Conservation (phyloP, 2,888 invertebrate species). For the Diplolepis rosae region DNA sequence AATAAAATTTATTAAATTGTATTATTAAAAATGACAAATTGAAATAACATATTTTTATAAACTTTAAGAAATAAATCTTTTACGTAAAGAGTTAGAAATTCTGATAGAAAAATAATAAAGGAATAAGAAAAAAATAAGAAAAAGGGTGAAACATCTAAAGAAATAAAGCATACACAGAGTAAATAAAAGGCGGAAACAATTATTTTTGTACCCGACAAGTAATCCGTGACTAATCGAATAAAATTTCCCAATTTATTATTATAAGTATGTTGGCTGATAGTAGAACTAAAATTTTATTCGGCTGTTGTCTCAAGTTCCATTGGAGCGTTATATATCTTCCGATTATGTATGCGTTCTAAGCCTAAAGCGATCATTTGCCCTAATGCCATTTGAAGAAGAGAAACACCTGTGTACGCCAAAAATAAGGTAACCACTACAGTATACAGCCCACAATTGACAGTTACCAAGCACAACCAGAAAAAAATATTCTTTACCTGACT, state of each 20-base stretch:
- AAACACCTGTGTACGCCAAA: neutral
- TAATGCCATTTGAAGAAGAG: neutral
- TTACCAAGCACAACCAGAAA: too few relatives aligned
- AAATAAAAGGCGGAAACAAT: neutral
- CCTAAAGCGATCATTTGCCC: slow-evolving; percentile 2
- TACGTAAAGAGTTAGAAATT: too few relatives aligned
- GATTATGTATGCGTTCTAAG: slow-evolving; percentile 16
- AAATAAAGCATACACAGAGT: neutral
- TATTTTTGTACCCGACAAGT: neutral
- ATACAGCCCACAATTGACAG: neutral
- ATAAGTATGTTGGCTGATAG: neutral
- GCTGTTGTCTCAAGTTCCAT: too few relatives aligned
- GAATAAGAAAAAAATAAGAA: neutral
- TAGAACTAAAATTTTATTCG: too few relatives aligned
- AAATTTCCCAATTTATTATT: slow-evolving; percentile 4
- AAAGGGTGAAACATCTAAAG: too few relatives aligned
- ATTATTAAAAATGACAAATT: too few relatives aligned
- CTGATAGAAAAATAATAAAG: neutral
- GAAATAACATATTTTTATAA: too few relatives aligned
- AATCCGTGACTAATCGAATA: slow-evolving; percentile 5
- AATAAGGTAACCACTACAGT: neutral
- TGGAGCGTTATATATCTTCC: too few relatives aligned
- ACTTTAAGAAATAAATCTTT: too few relatives aligned
- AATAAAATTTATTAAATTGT: too few relatives aligned
- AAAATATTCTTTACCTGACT: too few relatives aligned